These are phyloP conservation scores for Fregata magnificens DNA, from an alignment of 2,113 vertebrate species.

Conservation along the genomic window DNA sequence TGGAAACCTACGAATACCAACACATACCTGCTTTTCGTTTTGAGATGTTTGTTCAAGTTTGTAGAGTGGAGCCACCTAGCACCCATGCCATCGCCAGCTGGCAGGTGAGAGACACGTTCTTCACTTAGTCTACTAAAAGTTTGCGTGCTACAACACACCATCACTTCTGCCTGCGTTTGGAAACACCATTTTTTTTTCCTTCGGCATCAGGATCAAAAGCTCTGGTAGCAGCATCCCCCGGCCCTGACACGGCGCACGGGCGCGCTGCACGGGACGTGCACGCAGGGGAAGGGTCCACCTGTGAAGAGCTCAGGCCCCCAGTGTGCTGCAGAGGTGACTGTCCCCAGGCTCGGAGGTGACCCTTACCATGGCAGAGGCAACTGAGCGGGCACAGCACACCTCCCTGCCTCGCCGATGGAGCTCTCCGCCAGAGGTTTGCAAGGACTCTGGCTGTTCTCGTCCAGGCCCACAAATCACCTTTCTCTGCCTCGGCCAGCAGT, in stretches of 20 bases:
- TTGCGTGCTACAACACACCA: accelerated
- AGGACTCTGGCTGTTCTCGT: not conserved
- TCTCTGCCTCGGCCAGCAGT: no score
- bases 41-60: not conserved
- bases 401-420: accelerated
- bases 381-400: not conserved
- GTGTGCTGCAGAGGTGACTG: not conserved
- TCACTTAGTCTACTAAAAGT: not conserved
- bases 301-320: not conserved
- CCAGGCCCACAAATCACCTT: not conserved
- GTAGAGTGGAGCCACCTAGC: accelerated
- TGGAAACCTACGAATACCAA: not conserved
- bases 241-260: accelerated
- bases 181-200: not conserved
- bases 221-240: not conserved
- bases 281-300: not conserved
- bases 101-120: not conserved
- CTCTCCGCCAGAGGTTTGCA: not conserved
- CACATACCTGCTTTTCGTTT: not conserved
- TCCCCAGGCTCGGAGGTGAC: not conserved
- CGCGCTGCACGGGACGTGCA: accelerated
- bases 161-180: not conserved
- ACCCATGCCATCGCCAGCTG: not conserved
- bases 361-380: accelerated
- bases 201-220: not conserved